Conservation (phyloP, 2,113 vertebrate species). For the Tragelaphus imberbis region DNA sequence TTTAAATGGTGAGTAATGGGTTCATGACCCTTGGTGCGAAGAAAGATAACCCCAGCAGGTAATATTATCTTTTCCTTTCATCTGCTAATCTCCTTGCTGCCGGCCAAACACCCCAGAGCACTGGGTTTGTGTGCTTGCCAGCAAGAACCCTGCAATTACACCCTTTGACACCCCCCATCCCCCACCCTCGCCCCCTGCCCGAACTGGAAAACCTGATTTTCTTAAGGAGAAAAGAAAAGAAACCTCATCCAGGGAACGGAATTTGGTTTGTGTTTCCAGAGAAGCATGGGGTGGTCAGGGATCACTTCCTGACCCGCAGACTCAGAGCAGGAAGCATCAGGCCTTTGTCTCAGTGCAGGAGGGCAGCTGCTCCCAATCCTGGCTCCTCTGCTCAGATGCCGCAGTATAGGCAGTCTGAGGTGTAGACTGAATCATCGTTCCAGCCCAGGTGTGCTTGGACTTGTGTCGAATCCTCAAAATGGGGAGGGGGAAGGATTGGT, state of each 20-base stretch:
- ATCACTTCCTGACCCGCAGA: neutral
- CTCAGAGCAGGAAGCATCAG: fast-evolving
- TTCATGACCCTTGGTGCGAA: slow-evolving; percentile 23
- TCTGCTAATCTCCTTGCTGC: slow-evolving; percentile 43
- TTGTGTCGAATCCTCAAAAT: neutral
- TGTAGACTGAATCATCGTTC: neutral
- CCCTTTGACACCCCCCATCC: neutral
- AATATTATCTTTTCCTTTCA: slow-evolving; percentile 58
- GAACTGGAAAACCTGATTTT: slow-evolving; percentile 10
- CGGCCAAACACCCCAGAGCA: neutral
- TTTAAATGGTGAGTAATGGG: slow-evolving; percentile 38
- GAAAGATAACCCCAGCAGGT: slow-evolving; percentile 48
- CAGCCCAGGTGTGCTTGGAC: too few species aligned
- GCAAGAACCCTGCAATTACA: slow-evolving; percentile 20
- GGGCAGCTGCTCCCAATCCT: neutral
- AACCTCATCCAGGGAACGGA: neutral
- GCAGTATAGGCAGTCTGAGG: neutral
- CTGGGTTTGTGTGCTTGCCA: neutral
- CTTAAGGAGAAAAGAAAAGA: slow-evolving; percentile 41
- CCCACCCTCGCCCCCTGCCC: neutral
- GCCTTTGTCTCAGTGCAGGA: neutral
- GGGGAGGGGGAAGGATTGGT: neutral
- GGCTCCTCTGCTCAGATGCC: too few species aligned
- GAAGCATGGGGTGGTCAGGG: neutral
- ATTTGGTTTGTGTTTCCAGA: slow-evolving; percentile 21